A percentile compares a stretch with the other conserved stretches of the same genome.
Evolutionary conservation across 2,113 vertebrate genomes (phyloP).

Genomic region (Symphodus melops): DNA sequence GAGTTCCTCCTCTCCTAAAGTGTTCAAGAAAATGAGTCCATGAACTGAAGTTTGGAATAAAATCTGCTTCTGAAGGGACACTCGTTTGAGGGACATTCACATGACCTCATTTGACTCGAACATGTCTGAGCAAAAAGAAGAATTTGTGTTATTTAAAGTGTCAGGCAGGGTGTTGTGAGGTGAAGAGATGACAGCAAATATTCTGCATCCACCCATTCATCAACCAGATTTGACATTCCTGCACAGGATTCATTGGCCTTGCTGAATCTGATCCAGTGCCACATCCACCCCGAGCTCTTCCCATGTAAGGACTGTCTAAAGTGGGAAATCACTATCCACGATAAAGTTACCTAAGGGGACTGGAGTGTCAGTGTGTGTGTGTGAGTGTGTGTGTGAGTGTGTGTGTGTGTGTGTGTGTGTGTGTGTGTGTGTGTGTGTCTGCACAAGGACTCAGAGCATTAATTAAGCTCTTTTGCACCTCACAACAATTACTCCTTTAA

Average conservation of each 20-base stretch:
- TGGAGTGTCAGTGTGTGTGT: constrained; percentile 2
- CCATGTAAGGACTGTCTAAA: constrained; percentile 82
- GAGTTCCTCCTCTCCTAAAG: not conserved
- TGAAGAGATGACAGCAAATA: constrained; percentile 49
- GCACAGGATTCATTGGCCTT: constrained; percentile 60
- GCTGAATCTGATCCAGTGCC: constrained; percentile 69
- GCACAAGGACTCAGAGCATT: too few relatives aligned
- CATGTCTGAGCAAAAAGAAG: constrained; percentile 1
- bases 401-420: too few relatives aligned
- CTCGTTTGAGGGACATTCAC: not conserved
- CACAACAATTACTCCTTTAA: not conserved
- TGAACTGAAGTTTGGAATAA: not conserved
- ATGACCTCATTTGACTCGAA: constrained; percentile 4
- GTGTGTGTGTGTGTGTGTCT: too few relatives aligned
- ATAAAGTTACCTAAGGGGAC: constrained; percentile 62
- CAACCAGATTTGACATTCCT: constrained; percentile 55
- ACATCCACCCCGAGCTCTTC: constrained; percentile 63
- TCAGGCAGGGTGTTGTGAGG: constrained; percentile 47
- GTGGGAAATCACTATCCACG: constrained; percentile 66
- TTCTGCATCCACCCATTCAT: constrained; percentile 44
- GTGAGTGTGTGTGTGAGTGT: not conserved
- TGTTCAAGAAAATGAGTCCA: not conserved
- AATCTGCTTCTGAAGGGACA: not conserved
- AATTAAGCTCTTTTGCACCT: not conserved
- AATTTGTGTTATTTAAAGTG: constrained; percentile 19